Evolutionary conservation across 2,797 vertebrate genomes (phyloP).

Genomic region (Leucoraja ocellata): DNA sequence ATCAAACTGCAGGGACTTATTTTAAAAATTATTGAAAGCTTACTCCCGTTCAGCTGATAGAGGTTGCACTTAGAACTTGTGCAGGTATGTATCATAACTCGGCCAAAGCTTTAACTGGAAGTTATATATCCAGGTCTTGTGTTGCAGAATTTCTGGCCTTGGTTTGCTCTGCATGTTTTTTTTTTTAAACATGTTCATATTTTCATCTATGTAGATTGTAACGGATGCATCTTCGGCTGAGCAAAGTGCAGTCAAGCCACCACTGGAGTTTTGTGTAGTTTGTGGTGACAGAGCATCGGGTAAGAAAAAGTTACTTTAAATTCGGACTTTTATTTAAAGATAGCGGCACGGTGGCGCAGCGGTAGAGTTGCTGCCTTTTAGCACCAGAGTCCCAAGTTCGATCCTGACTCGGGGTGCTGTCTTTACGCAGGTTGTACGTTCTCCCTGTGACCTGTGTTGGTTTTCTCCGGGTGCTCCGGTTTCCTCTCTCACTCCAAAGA

Average conservation of each 20-base stretch:
- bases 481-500: too few species aligned
- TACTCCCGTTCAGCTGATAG: background rate
- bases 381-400: too few species aligned
- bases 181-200: constrained; percentile 41
- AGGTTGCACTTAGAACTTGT: background rate
- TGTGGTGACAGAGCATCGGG: constrained; percentile 98
- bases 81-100: background rate
- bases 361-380: too few species aligned
- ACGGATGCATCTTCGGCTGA: constrained; percentile 77
- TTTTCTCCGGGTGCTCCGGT: too few species aligned
- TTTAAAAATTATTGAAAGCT: background rate
- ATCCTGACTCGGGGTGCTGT: too few species aligned
- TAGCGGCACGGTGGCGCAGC: too few species aligned
- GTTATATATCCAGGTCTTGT: constrained; percentile 43
- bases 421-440: too few species aligned
- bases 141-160: background rate
- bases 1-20: background rate
- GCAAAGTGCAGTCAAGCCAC: constrained; percentile 73
- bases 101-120: background rate
- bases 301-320: constrained; percentile 47
- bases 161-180: constrained; percentile 15
- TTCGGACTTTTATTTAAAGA: background rate
- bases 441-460: too few species aligned
- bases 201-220: constrained; percentile 70
- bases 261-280: constrained; percentile 93